Conservation (phyloP, 2,888 invertebrate species). For the Lacanobia wlatinum region DNA sequence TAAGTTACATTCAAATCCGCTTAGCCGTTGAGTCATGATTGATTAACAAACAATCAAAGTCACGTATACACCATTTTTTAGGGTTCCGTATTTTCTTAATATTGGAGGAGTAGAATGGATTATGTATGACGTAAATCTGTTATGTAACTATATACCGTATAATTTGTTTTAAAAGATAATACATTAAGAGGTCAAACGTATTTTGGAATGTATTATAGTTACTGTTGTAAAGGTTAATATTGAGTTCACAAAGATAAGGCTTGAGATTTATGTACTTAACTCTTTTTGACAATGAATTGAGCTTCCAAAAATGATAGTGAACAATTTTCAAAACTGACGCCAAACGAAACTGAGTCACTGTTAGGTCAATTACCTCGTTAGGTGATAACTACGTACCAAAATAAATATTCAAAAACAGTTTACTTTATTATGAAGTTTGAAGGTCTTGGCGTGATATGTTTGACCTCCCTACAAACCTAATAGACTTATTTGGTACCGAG, state of each 20-base stretch:
- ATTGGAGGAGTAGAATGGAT: too few relatives aligned
- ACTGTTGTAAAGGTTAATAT: slow-evolving; percentile 7
- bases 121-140: slow-evolving; percentile 1
- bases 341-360: not conserved
- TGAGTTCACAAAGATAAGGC: slow-evolving; percentile 18
- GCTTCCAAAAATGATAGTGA: not conserved
- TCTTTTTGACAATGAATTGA: not conserved
- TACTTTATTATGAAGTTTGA: not conserved
- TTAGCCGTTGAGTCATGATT: too few relatives aligned
- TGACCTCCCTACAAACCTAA: not conserved
- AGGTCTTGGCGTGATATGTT: not conserved
- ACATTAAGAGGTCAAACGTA: slow-evolving; percentile 17
- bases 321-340: slow-evolving; percentile 5
- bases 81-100: too few relatives aligned
- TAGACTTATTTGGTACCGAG: too few relatives aligned
- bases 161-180: slow-evolving; percentile 1
- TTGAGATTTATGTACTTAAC: slow-evolving; percentile 1
- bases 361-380: not conserved
- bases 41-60: too few relatives aligned
- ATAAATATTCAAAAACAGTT: slow-evolving; percentile 5
- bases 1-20: too few relatives aligned
- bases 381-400: not conserved
- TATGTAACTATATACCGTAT: not conserved
- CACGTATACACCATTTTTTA: too few relatives aligned
- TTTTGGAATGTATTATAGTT: not conserved